Evolutionary conservation across 2,888 invertebrate genomes (phyloP).

Genomic region (Siphlonurus alternatus): DNA sequence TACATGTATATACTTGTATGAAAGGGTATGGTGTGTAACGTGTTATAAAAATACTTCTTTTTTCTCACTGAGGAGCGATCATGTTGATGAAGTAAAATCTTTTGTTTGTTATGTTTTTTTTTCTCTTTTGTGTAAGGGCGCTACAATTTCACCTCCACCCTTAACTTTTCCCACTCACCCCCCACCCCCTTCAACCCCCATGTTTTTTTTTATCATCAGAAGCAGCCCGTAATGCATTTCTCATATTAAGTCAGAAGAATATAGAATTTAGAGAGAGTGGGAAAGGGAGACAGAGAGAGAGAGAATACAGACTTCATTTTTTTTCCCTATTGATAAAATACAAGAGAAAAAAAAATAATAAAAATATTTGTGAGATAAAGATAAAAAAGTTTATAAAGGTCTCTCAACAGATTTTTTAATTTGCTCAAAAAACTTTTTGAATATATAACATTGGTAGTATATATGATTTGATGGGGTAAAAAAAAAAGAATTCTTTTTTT

Average conservation of each 20-base stretch:
- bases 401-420: not conserved
- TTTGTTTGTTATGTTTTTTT: not conserved
- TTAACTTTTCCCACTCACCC: not conserved
- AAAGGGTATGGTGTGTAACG: too few species aligned
- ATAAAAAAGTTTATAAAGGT: too few species aligned
- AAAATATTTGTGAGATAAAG: not conserved
- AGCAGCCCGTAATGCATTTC: not conserved
- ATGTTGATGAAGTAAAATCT: too few species aligned
- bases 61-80: too few species aligned
- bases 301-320: not conserved
- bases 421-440: not conserved
- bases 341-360: not conserved
- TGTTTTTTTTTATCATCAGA: not conserved
- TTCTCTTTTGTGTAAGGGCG: not conserved
- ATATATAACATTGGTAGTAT: too few species aligned
- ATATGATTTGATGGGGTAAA: not conserved
- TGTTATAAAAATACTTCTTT: too few species aligned
- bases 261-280: not conserved
- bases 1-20: too few species aligned
- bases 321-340: not conserved
- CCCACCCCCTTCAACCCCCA: too few species aligned
- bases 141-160: not conserved
- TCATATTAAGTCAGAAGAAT: not conserved
- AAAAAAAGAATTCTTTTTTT: not conserved
- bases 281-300: not conserved